A percentile compares a stretch with the other conserved stretches of the same genome.
phyloP scores from a whole-genome alignment of 2,797 vertebrate species.

The Pipistrellus pipistrellus region DNA sequence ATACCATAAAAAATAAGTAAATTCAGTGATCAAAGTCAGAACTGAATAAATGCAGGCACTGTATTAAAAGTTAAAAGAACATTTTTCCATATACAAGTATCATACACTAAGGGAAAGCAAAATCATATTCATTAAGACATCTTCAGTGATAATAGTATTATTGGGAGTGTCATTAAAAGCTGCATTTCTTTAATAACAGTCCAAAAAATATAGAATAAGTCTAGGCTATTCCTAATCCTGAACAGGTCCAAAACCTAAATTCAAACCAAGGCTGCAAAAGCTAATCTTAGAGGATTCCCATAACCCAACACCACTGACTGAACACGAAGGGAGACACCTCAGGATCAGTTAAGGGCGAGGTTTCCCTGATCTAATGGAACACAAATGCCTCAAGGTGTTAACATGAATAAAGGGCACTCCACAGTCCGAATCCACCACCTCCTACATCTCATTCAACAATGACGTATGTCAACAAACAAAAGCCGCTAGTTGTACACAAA shows the following conservation, averaged over 20 bases:
- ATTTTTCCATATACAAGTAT: background rate
- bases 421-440: background rate
- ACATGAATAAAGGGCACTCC: background rate
- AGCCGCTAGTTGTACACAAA: background rate
- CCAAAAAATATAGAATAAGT: conserved; percentile 39
- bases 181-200: background rate
- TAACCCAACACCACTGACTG: background rate
- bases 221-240: conserved; percentile 21
- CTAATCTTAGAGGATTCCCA: background rate
- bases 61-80: conserved; percentile 29
- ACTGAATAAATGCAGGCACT: conserved; percentile 28
- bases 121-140: background rate
- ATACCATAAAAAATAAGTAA: background rate
- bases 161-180: background rate
- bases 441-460: background rate
- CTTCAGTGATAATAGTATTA: background rate
- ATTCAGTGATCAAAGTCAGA: conserved; percentile 34
- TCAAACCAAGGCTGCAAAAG: background rate
- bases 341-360: background rate
- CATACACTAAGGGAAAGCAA: background rate
- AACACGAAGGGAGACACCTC: background rate
- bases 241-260: conserved; percentile 14
- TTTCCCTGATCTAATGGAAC: background rate
- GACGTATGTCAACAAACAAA: background rate
- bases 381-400: background rate